phyloP scores from a whole-genome alignment of 2,888 invertebrate genomes.

The Cantharis flavilabris region DNA sequence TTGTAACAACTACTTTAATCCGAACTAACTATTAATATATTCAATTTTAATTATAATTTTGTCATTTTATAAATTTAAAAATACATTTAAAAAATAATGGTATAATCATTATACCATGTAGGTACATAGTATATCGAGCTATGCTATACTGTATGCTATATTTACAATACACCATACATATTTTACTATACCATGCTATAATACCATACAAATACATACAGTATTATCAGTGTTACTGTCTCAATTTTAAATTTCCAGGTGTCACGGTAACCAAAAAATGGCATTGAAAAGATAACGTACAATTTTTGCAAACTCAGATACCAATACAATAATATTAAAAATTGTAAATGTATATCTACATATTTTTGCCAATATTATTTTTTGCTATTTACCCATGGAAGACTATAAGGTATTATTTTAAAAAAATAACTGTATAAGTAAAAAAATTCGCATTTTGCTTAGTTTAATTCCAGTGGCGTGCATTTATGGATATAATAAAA shows the following conservation, averaged over 20 bases:
- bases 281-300: too few relatives aligned
- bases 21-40: neutral
- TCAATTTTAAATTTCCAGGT: too few relatives aligned
- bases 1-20: neutral
- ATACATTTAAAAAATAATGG: too few relatives aligned
- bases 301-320: too few relatives aligned
- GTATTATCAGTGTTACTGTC: too few relatives aligned
- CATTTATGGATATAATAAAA: constrained; percentile 25
- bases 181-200: too few relatives aligned
- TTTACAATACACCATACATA: too few relatives aligned
- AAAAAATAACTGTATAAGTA: neutral
- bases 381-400: neutral
- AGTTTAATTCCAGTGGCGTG: constrained; percentile 7
- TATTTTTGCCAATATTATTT: neutral
- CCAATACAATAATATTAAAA: too few relatives aligned
- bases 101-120: too few relatives aligned
- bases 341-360: too few relatives aligned
- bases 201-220: too few relatives aligned
- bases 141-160: neutral
- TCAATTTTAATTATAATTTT: neutral
- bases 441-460: constrained; percentile 5
- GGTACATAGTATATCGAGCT: neutral
- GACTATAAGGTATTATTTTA: neutral
- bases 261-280: too few relatives aligned
- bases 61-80: neutral